Evolutionary conservation across 2,797 vertebrate species (phyloP).

Genomic region (Artibeus lituratus): DNA sequence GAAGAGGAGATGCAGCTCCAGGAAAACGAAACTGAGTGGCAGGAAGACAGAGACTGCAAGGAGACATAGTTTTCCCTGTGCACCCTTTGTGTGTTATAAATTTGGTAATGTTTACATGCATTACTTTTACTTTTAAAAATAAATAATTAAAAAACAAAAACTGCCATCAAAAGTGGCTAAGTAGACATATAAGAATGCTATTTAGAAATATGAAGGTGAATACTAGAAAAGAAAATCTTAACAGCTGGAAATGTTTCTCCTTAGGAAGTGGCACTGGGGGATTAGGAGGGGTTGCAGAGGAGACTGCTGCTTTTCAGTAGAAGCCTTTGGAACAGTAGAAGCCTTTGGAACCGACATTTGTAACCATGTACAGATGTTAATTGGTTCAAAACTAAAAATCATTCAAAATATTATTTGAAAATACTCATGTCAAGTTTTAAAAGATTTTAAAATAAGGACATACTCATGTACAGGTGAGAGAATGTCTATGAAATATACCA

Average conservation of each 20-base stretch:
- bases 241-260: neutral
- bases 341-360: neutral
- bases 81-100: neutral
- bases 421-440: neutral
- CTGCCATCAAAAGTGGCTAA: neutral
- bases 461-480: neutral
- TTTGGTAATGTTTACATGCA: neutral
- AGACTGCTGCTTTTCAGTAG: neutral
- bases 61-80: neutral
- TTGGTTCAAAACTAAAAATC: conserved; percentile 1
- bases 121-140: neutral
- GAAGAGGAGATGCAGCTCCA: neutral
- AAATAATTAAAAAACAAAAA: neutral
- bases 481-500: neutral
- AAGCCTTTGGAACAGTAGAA: neutral
- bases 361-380: neutral
- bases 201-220: neutral
- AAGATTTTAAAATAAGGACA: neutral
- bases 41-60: neutral
- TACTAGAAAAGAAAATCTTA: neutral
- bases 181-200: neutral
- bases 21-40: neutral
- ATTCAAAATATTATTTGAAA: neutral
- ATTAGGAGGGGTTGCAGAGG: neutral
- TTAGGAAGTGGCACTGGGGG: neutral